These are phyloP conservation scores for Cacoxenus indagator DNA, from an alignment of 2,888 invertebrate genomes.

Conservation along the genomic window DNA sequence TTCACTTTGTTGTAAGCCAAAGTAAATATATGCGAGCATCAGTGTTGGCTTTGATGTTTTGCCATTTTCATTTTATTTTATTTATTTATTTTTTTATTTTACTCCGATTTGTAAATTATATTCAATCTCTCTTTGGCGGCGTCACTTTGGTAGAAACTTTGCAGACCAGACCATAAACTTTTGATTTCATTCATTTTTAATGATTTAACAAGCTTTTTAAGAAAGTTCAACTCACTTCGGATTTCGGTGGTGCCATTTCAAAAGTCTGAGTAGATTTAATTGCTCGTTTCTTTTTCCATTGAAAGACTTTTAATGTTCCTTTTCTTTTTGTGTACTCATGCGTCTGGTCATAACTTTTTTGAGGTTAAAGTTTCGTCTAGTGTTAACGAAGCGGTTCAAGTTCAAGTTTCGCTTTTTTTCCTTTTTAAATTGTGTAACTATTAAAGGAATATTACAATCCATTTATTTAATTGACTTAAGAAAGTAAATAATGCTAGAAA, in stretches of 20 bases:
- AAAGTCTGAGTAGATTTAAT: slow-evolving; percentile 3
- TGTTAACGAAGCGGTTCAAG: not conserved
- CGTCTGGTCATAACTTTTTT: slow-evolving; percentile 8
- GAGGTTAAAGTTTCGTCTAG: not conserved
- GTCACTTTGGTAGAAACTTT: slow-evolving; percentile 58
- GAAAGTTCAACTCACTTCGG: slow-evolving; percentile 42
- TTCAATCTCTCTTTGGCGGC: slow-evolving; percentile 9
- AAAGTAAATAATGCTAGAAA: too few species aligned
- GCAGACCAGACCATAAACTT: slow-evolving; percentile 65
- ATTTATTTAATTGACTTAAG: too few species aligned
- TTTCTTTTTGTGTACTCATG: slow-evolving; percentile 12
- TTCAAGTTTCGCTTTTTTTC: slow-evolving; percentile 30
- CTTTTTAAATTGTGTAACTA: too few species aligned
- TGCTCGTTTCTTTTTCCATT: not conserved
- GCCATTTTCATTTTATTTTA: slow-evolving; percentile 33
- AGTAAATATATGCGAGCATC: slow-evolving; percentile 59
- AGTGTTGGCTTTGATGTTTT: slow-evolving; percentile 58
- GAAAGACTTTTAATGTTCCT: not conserved
- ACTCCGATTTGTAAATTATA: slow-evolving; percentile 5
- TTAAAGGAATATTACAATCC: too few species aligned
- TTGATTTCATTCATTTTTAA: slow-evolving; percentile 65
- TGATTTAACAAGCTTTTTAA: slow-evolving; percentile 54
- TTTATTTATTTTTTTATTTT: slow-evolving; percentile 42
- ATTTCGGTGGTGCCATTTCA: not conserved
- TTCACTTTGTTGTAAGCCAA: slow-evolving; percentile 20